Conservation (phyloP, 1,140 invertebrate genomes). For the Argopecten irradians region DNA sequence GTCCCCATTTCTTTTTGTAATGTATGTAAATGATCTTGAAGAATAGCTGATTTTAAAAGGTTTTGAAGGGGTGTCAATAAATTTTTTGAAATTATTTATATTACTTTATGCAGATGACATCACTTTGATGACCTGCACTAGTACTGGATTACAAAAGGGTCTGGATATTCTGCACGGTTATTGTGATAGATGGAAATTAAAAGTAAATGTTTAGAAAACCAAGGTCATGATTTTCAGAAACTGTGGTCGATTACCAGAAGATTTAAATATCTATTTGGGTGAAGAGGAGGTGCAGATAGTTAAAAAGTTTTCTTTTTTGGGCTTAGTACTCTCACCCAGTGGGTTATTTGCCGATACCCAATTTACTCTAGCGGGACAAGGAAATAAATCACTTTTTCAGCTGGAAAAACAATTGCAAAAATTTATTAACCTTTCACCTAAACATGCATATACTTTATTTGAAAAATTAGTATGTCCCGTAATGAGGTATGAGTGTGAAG, state of each 20-base stretch:
- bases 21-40: constrained; percentile 42
- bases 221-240: no score
- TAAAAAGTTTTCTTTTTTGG: no score
- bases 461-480: background rate
- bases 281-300: no score
- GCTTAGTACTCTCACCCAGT: background rate
- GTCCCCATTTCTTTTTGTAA: constrained; percentile 35
- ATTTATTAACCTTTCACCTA: no score
- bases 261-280: no score
- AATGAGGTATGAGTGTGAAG: background rate
- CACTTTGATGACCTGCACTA: background rate
- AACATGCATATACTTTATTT: background rate
- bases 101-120: constrained; percentile 38
- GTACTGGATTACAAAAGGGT: background rate
- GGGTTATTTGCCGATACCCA: background rate
- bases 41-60: constrained; percentile 43
- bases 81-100: constrained; percentile 38
- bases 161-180: background rate
- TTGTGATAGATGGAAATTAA: no score
- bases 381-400: background rate
- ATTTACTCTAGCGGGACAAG: background rate
- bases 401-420: no score
- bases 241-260: no score
- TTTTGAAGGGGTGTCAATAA: background rate
- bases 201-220: no score